Evolutionary conservation across 2,113 vertebrate genomes (phyloP), one percentile per base, ranked within the genome.

Genomic region (Chamaetylas fuelleborni): DNA sequence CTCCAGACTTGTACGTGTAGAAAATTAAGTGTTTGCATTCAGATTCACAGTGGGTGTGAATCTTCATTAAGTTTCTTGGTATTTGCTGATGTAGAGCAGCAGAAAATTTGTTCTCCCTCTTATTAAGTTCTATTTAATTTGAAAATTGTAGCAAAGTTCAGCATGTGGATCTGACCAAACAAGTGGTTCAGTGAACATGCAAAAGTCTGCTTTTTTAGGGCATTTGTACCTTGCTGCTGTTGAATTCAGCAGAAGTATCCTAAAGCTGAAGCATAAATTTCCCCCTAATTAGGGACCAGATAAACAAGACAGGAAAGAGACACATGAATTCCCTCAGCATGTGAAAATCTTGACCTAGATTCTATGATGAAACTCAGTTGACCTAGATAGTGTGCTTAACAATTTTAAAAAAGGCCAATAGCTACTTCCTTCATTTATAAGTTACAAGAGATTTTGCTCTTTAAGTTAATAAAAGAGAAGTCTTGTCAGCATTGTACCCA

Each of bases 321-420:
- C 38, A 24, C 33, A 51, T 36, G 53, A 92, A 94, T 93, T 94
- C 83, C 80, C 72, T 92, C 80, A 83, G 43, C 76, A 74, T 77
- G 76, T 88, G 60, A 93, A 93, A 92, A 94, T 88, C 64, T 88
- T 96, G 92, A 93, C 92, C 83, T 90, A 93, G 64, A 93, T 90
- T 94, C 72, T 84, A 14, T 76, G 77, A 69, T 57, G 70, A 81
- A 84, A 45, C 29, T 76, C 36, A n/a, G 19, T 26, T 92, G 90
- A 95, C 89, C 84, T 89, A 92, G 65, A 84, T 92, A 95, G 36
- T 9, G 14, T 69, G n/a, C 57, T 91, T 81, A 81, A 54, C 56
- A 84, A 74, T 86, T 93, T 83, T 36, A 2, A 69, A 76, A 92
- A 84, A 61, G 47, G 26, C 42, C 65, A 79, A 14, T 26, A 84